A percentile compares a stretch with the other conserved stretches of the same genome.
Evolutionary conservation across 2,888 invertebrate genomes (phyloP).

Genomic region (Myopa tessellatipennis): DNA sequence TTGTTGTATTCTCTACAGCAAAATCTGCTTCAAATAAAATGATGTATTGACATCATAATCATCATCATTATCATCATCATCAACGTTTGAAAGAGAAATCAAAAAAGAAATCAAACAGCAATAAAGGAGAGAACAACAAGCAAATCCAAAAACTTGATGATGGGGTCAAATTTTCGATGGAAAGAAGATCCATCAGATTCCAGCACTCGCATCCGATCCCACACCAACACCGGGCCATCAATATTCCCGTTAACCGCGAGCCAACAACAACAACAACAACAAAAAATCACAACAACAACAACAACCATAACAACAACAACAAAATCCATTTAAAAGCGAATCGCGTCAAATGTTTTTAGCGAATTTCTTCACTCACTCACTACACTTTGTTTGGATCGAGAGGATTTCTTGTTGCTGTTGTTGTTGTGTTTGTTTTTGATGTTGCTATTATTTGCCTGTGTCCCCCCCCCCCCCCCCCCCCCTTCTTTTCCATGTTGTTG

Average conservation of each 20-base stretch:
- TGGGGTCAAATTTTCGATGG: not conserved
- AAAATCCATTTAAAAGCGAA: slow-evolving; percentile 14
- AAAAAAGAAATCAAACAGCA: too few species aligned
- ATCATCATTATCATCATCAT: not conserved
- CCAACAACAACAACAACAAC: not conserved
- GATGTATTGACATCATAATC: slow-evolving; percentile 44
- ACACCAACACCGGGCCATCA: not conserved
- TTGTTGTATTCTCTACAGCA: slow-evolving; percentile 22
- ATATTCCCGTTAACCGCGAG: not conserved
- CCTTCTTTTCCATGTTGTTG: not conserved
- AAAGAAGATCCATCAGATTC: not conserved
- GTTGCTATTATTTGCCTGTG: not conserved
- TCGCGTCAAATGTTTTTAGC: slow-evolving; percentile 30
- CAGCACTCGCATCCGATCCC: not conserved
- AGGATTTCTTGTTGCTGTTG: not conserved
- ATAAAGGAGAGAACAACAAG: too few species aligned
- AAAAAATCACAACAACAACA: not conserved
- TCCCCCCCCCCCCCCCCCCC: not conserved
- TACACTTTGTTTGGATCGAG: not conserved
- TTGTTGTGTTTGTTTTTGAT: not conserved
- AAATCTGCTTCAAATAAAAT: slow-evolving; percentile 37
- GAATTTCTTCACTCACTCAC: slow-evolving; percentile 4
- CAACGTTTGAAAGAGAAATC: too few species aligned
- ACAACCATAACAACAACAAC: not conserved
- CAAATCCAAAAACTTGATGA: not conserved